These are phyloP conservation scores for Aplodontia rufa DNA, from an alignment of 2,113 vertebrate genomes.

Conservation along the genomic window DNA sequence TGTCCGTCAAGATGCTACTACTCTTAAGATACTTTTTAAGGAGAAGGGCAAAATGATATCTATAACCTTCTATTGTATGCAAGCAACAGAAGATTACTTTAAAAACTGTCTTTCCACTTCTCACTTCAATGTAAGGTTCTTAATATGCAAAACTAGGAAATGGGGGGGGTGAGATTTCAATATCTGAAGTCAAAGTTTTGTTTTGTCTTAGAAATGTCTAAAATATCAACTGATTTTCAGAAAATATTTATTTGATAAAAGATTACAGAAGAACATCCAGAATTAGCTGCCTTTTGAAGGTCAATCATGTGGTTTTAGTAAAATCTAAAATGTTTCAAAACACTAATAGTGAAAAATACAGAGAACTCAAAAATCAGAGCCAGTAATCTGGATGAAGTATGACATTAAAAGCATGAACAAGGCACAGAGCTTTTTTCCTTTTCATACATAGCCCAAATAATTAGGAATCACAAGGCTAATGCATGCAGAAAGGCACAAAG, in stretches of 20 bases:
- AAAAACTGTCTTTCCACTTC: background rate
- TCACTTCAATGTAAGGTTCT: background rate
- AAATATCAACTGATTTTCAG: background rate
- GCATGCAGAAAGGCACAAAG: background rate
- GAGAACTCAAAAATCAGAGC: constrained; percentile 19
- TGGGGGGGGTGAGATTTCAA: background rate
- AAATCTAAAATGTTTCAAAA: constrained; percentile 46
- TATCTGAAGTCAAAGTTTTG: background rate
- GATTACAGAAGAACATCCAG: background rate
- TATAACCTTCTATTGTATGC: background rate
- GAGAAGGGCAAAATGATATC: background rate
- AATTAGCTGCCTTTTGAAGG: constrained; percentile 31
- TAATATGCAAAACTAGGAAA: background rate
- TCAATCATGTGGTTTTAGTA: constrained; percentile 44
- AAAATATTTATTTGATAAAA: constrained; percentile 44
- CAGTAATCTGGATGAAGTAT: background rate
- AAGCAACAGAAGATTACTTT: constrained; percentile 20
- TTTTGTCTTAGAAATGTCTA: background rate
- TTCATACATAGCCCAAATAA: background rate
- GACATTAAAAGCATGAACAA: constrained; percentile 41
- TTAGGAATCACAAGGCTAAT: background rate
- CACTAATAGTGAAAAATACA: background rate
- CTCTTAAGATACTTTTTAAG: background rate
- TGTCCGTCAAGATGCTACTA: background rate
- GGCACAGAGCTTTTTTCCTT: constrained; percentile 48